Percentiles rank a stretch among this genome's conserved stretches.
phyloP scores from a whole-genome alignment of 2,797 vertebrate genomes.

The Pyrocephalus nanus region DNA sequence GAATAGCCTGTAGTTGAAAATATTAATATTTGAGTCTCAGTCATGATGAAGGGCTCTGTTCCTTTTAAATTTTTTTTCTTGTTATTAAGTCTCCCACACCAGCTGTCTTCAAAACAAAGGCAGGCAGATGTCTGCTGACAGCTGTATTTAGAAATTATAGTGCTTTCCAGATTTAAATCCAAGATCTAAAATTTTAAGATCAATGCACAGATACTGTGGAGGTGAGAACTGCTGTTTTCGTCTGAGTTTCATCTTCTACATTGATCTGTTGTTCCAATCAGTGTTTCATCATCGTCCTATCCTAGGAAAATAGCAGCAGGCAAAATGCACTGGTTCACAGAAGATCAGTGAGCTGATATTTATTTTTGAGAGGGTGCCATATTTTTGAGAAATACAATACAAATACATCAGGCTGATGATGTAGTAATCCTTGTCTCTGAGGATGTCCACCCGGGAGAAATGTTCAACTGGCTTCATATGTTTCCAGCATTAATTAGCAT shows the following conservation, averaged over 20 bases:
- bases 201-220: neutral
- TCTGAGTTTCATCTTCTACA: neutral
- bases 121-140: conserved; percentile 23
- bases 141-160: conserved; percentile 41
- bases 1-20: neutral
- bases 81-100: neutral
- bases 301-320: conserved; percentile 22
- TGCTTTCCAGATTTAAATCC: conserved; percentile 20
- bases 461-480: neutral
- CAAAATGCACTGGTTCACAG: neutral
- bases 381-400: neutral
- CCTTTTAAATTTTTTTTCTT: neutral
- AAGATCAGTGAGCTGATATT: neutral
- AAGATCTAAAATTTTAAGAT: conserved; percentile 35
- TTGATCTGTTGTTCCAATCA: conserved; percentile 6
- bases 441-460: neutral
- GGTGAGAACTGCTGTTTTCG: conserved; percentile 28
- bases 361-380: conserved; percentile 20
- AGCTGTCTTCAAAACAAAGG: conserved; percentile 7
- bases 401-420: neutral
- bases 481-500: conserved; percentile 24
- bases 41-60: neutral
- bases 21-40: neutral
- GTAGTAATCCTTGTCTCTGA: neutral
- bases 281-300: conserved; percentile 2